Base-by-base conservation (phyloP, 1,140 invertebrate species). In the Drosophila pruinosa region DNA sequence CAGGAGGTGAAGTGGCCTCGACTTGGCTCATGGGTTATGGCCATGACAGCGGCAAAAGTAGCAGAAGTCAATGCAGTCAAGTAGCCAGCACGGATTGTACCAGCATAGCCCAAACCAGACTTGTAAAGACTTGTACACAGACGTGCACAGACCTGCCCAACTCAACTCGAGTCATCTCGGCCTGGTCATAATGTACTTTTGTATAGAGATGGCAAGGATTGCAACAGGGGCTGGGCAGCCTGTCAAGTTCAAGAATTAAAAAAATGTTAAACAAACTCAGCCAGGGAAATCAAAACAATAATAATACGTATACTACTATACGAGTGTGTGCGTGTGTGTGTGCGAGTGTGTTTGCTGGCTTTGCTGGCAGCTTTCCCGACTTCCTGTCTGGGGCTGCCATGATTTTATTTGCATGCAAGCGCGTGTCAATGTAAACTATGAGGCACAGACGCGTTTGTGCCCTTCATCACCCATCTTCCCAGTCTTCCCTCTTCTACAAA, bases 191-290 rank as follows among this genome's bases (percentile, higher is more conserved):
- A 71, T 50, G 52, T 71, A 12, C 59, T 56, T 54, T 48, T 47
- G 54, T 65, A 36, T 26, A 24, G 53, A 19, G 53, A 26, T 57
- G 52, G 53, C 62, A 45, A 63, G 58, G 19, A 39, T 17, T 39
- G 39, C 17, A 5, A 12, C 14, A 15, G 31, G 21, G 58, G 63
- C 26, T 28, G 71, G 48, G 59, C 53, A 59, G 71, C 74, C 71
- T 76, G 71, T 76, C 71, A 76, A 76, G 74, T 76, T 76, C 74
- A 76, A 76, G 74, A 67, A 70, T 74, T 74, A 74, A 76, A 76
- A 71, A 76, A 76, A 73, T 74, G 36, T 76, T 74, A 19, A 74
- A 17, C 74, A 70, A 64, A 76, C 45, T 52, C 43, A 71, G 34
- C 39, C 64, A 72, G 58, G 54, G 52, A 62, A 53, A 45, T 54